These are phyloP conservation scores for Clarias batrachus DNA, from an alignment of 2,113 vertebrate genomes.

Conservation along the genomic window DNA sequence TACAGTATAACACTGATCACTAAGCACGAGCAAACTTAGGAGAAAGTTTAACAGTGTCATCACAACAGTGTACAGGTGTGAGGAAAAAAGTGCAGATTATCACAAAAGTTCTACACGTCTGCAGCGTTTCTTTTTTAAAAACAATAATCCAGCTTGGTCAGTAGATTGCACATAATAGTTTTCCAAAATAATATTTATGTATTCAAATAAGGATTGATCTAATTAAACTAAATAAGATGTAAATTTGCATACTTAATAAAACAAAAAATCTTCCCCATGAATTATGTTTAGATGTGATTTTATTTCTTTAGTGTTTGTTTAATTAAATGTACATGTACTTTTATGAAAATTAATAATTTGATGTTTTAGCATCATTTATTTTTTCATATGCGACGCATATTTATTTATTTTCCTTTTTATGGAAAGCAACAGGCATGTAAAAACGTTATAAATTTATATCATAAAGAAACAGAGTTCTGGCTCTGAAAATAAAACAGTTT, in stretches of 20 bases:
- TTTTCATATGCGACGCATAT: too few relatives aligned
- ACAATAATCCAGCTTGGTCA: not conserved
- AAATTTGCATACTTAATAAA: not conserved
- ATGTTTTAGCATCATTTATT: not conserved
- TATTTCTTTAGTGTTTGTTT: not conserved
- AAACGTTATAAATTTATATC: too few relatives aligned
- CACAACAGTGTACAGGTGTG: not conserved
- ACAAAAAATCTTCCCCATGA: not conserved
- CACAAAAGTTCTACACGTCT: not conserved
- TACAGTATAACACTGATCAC: slow-evolving; percentile 10
- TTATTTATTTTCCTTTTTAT: too few relatives aligned
- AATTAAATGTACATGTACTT: not conserved
- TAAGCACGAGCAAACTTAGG: slow-evolving; percentile 22
- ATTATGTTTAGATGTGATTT: not conserved
- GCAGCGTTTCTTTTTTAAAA: not conserved
- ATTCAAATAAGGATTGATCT: not conserved
- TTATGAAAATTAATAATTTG: not conserved
- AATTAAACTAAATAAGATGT: not conserved
- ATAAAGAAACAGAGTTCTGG: not conserved
- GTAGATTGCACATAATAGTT: not conserved
- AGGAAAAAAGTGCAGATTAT: slow-evolving; percentile 27
- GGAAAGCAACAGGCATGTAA: not conserved
- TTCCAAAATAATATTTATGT: not conserved
- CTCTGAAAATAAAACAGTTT: not conserved
- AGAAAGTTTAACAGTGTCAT: not conserved